phyloP scores from a whole-genome alignment of 2,113 vertebrate genomes.

The Ciconia boyciana region DNA sequence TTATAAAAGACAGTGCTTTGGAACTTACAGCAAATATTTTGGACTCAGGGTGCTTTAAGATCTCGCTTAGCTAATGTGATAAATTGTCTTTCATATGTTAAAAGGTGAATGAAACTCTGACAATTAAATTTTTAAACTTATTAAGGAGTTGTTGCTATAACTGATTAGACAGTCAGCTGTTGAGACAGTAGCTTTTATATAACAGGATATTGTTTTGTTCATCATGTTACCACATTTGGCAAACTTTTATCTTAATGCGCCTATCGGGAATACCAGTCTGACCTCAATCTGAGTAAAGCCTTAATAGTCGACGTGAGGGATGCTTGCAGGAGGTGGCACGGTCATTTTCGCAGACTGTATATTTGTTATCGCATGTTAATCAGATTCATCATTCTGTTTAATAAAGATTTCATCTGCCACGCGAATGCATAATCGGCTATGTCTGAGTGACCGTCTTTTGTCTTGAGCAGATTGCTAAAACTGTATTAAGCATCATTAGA shows the following conservation, averaged over 20 bases:
- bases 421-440: conserved; percentile 74
- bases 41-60: not conserved
- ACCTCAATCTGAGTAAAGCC: conserved; percentile 83
- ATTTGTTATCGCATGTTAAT: conserved; percentile 80
- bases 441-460: conserved; percentile 73
- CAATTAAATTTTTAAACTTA: conserved; percentile 45
- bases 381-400: conserved; percentile 78
- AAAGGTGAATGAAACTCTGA: conserved; percentile 7
- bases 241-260: conserved; percentile 76
- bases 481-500: conserved; percentile 77
- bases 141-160: conserved; percentile 36
- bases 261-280: conserved; percentile 74
- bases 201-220: conserved; percentile 66
- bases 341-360: conserved; percentile 65
- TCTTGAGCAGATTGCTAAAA: conserved; percentile 80
- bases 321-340: conserved; percentile 60
- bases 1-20: not conserved
- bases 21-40: not conserved
- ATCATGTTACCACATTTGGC: conserved; percentile 65
- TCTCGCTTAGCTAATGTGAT: not conserved
- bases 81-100: not conserved
- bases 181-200: conserved; percentile 50
- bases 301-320: conserved; percentile 51
- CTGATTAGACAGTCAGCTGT: conserved; percentile 55
- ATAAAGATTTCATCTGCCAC: conserved; percentile 81